These are phyloP conservation scores for Babylonia areolata DNA, from an alignment of 1,140 invertebrate species.

Conservation along the genomic window DNA sequence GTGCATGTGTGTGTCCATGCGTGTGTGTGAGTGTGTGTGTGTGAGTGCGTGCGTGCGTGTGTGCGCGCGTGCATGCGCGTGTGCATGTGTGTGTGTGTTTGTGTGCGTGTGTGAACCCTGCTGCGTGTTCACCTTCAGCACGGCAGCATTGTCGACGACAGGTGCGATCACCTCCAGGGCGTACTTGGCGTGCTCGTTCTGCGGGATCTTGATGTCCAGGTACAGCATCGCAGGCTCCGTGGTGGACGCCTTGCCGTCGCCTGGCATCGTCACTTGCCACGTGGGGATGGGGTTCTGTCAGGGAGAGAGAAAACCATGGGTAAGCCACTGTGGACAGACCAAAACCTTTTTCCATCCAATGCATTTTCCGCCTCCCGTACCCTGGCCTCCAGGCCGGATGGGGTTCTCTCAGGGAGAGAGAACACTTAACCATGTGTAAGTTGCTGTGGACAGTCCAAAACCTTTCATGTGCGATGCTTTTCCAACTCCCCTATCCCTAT, in stretches of 20 bases:
- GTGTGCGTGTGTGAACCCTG: background rate
- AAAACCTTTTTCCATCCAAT: no score
- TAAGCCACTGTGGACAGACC: no score
- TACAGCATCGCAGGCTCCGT: conserved; percentile 16
- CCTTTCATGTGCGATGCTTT: no score
- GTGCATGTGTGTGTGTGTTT: background rate
- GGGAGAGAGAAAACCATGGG: background rate
- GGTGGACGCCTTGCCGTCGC: background rate
- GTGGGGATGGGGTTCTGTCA: conserved; percentile 23
- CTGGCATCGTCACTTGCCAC: background rate
- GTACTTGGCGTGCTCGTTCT: conserved; percentile 24
- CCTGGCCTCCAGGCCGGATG: no score
- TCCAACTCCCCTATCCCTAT: no score
- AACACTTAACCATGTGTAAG: no score
- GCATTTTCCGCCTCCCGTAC: no score
- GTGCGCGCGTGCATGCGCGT: background rate
- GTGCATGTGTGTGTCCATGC: no score
- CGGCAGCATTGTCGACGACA: background rate
- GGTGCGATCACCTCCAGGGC: conserved; percentile 39
- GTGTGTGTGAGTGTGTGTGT: no score
- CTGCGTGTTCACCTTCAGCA: conserved; percentile 42
- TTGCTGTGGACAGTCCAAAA: no score
- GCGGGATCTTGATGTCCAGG: conserved; percentile 35
- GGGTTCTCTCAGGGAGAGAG: no score
- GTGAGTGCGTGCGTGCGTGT: no score